Evolutionary conservation across 2,113 vertebrate species (phyloP), one percentile per base, ranked within the genome.

Genomic region (Myotis brandtii): DNA sequence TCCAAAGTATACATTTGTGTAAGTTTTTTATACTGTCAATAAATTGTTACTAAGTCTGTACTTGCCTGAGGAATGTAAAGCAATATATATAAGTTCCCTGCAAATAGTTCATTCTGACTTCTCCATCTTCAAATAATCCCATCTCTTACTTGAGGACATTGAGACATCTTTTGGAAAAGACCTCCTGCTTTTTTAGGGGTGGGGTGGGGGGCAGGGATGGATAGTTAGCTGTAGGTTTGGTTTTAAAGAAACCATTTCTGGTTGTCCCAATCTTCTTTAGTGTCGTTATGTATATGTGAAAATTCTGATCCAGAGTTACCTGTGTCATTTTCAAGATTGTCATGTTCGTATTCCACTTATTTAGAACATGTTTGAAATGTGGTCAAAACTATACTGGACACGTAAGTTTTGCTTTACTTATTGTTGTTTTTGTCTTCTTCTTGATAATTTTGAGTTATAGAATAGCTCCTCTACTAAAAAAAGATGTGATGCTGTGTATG

Each of bases 21-120:
- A 77, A 46, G 86, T 16, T 32, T 86, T 94, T 95, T 40, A n/a
- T 76, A 8, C 1, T 80, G 21, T 9, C 50, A 16, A 54, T 64
- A 73, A 82, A 64, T 50, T 62, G 27, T 82, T 82, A 80, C 17
- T 67, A 59, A 79, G 10, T 75, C 11, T 73, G 8, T 91, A 75
- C 6, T 12, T 81, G 13, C 9, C 16, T 77, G 25, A 30, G 6
- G 21, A 77, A 67, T 64, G 8, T 37, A 13, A 73, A 43, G 14
- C 4, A 52, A 62, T 77, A 67, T 89, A 89, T 89, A 81, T 66
- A 25, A 94, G 13, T 21, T 52, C 67, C 88, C n/a, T 90, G 17
- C 37, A 77, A 32, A 56, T 62, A 90, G 76, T 89, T 95, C 59
- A 79, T 92, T 67, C 25, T 77, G 59, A 62, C 59, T 84, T 86